Conservation (phyloP, 2,888 invertebrate species). For the Pristionchus japonicus region DNA sequence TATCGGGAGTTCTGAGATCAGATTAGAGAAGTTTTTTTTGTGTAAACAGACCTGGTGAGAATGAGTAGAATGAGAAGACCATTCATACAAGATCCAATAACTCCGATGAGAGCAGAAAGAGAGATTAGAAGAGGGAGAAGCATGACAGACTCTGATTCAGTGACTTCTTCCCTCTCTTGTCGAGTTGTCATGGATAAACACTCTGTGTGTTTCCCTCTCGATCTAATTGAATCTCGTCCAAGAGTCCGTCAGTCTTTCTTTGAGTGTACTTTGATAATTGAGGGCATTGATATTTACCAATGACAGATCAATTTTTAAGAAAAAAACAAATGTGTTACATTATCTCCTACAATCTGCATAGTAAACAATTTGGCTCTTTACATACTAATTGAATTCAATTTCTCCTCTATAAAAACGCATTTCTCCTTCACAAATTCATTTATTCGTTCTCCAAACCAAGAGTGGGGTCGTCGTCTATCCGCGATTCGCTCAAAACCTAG, state of each 20-base stretch:
- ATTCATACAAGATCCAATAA: neutral
- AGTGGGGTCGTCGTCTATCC: neutral
- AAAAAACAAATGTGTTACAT: no score
- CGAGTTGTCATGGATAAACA: neutral
- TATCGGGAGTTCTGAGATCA: neutral
- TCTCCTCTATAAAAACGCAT: neutral
- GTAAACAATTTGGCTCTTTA: no score
- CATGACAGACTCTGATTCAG: neutral
- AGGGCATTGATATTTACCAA: no score
- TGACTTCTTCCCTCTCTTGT: no score
- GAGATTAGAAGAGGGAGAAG: neutral
- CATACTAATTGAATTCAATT: neutral
- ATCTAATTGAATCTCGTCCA: neutral
- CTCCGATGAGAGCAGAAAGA: neutral
- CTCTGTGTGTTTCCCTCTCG: neutral
- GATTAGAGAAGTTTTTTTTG: no score
- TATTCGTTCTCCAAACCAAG: conserved; percentile 19
- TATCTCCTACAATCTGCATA: neutral
- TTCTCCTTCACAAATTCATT: conserved; percentile 14
- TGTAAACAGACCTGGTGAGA: neutral
- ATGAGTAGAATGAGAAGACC: neutral
- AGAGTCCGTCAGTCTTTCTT: no score
- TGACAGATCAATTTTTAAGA: no score
- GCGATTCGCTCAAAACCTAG: conserved; percentile 30
- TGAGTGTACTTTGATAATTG: no score